Conservation (phyloP, 2,113 vertebrate genomes). For the Uria lomvia region DNA sequence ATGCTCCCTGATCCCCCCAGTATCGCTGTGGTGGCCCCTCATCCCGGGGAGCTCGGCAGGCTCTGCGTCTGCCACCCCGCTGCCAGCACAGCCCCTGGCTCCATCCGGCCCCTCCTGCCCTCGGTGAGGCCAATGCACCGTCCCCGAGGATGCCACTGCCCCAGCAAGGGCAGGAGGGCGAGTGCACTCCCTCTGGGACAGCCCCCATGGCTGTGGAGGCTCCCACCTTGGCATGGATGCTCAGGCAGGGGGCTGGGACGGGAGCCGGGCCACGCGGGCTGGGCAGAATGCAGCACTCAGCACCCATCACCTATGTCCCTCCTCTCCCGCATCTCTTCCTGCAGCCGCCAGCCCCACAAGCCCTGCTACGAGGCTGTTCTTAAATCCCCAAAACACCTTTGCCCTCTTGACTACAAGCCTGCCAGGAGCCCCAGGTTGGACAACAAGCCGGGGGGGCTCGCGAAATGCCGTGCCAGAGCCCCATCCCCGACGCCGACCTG, state of each 20-base stretch:
- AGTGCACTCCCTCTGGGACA: background rate
- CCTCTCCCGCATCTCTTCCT: background rate
- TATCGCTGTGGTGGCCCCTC: fast-evolving
- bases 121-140: fast-evolving
- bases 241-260: background rate
- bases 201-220: fast-evolving
- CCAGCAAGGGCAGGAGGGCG: background rate
- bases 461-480: fast-evolving
- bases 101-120: background rate
- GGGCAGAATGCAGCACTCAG: background rate
- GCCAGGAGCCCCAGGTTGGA: background rate
- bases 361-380: background rate
- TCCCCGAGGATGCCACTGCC: background rate
- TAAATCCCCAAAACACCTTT: background rate
- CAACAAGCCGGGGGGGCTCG: background rate
- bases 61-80: background rate
- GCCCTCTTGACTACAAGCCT: background rate
- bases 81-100: background rate
- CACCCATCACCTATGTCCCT: background rate
- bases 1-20: fast-evolving
- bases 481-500: background rate
- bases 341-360: fast-evolving
- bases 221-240: background rate
- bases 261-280: background rate
- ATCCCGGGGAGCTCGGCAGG: background rate